Evolutionary conservation across 2,888 invertebrate genomes (phyloP).

Genomic region (Eurytoma californica): DNA sequence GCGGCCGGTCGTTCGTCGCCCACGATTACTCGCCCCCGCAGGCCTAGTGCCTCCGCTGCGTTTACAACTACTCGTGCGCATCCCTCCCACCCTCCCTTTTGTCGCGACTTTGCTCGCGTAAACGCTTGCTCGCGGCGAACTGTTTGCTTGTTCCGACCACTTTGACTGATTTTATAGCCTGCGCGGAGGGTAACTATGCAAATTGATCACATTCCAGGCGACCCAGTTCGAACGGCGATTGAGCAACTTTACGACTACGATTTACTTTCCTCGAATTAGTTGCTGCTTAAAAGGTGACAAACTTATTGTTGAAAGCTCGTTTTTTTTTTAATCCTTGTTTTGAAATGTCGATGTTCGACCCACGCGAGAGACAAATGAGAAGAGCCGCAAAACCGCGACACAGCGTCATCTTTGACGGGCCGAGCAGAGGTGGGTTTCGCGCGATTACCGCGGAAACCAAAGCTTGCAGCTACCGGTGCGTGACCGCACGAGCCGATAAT

Average conservation of each 20-base stretch:
- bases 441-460: neutral
- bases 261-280: too few relatives aligned
- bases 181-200: neutral
- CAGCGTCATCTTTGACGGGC: neutral
- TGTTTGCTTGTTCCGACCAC: neutral
- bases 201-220: too few relatives aligned
- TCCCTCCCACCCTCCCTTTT: neutral
- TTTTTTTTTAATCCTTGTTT: too few relatives aligned
- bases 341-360: too few relatives aligned
- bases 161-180: neutral
- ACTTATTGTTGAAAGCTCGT: too few relatives aligned
- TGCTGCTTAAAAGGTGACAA: too few relatives aligned
- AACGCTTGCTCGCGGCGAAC: neutral
- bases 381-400: neutral
- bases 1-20: constrained; percentile 20
- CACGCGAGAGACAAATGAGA: neutral
- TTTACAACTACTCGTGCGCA: neutral
- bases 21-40: neutral
- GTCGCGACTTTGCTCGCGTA: neutral
- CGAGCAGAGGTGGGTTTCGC: too few relatives aligned
- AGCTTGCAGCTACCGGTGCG: neutral
- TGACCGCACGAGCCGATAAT: constrained; percentile 19
- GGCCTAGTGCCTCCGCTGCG: neutral
- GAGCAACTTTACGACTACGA: too few relatives aligned
- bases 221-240: too few relatives aligned